Evolutionary conservation across 2,888 invertebrate genomes (phyloP).

Genomic region (Abscondita cerata): DNA sequence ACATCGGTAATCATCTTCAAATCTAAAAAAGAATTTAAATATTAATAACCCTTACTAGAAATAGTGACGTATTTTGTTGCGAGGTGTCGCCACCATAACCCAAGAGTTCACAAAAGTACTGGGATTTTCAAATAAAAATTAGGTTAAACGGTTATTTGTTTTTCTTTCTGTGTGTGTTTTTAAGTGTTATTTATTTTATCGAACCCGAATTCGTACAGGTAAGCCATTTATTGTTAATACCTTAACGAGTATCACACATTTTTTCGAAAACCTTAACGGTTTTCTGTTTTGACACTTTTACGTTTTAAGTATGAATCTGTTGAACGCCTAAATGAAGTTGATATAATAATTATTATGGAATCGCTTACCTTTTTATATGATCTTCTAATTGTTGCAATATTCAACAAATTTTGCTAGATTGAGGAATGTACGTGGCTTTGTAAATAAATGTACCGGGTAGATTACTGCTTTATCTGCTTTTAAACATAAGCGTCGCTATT

Average conservation of each 20-base stretch:
- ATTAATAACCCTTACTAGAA: conserved; percentile 16
- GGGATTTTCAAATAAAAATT: not conserved
- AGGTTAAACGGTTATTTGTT: not conserved
- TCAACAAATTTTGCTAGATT: too few relatives aligned
- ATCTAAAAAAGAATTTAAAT: conserved; percentile 23
- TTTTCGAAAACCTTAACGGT: too few relatives aligned
- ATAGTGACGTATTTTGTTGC: not conserved
- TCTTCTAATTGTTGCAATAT: too few relatives aligned
- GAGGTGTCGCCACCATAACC: not conserved
- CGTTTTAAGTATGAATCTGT: not conserved
- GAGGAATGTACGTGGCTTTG: conserved; percentile 1
- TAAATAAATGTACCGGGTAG: not conserved
- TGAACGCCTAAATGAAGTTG: too few relatives aligned
- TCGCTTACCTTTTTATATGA: too few relatives aligned
- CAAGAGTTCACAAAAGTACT: not conserved
- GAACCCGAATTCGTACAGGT: not conserved
- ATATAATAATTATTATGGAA: too few relatives aligned
- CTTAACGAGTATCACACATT: too few relatives aligned
- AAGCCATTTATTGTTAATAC: too few relatives aligned
- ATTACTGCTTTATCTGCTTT: conserved; percentile 1
- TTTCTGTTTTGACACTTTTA: not conserved
- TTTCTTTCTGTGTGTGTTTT: not conserved
- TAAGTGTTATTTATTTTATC: not conserved
- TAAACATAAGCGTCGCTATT: not conserved
- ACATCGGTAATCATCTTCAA: conserved; percentile 91